Percentiles rank a stretch among this genome's conserved stretches.
phyloP scores from a whole-genome alignment of 2,888 invertebrate species.

The Argyra leucocephala region DNA sequence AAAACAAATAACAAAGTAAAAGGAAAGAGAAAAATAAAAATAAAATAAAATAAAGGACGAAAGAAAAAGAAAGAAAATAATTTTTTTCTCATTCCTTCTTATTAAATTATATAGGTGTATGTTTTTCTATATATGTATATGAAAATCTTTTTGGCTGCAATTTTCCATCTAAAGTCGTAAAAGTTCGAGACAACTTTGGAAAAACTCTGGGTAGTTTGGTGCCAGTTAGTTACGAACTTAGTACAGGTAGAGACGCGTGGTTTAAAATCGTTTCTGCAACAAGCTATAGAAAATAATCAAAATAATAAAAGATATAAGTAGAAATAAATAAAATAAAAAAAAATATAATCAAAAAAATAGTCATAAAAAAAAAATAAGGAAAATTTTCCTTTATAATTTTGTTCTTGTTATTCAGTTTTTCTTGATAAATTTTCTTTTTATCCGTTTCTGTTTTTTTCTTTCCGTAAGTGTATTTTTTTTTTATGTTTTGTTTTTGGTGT shows the following conservation, averaged over 20 bases:
- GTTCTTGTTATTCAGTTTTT: not conserved
- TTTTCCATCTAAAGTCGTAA: slow-evolving; percentile 34
- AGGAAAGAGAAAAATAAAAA: not conserved
- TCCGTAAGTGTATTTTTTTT: too few species aligned
- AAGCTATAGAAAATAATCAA: slow-evolving; percentile 17
- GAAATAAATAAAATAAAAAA: slow-evolving; percentile 17
- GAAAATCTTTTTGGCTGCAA: slow-evolving; percentile 34
- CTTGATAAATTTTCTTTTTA: not conserved
- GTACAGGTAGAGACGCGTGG: slow-evolving; percentile 46
- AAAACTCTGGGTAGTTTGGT: slow-evolving; percentile 41
- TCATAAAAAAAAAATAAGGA: slow-evolving; percentile 13
- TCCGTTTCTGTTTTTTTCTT: not conserved
- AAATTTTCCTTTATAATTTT: not conserved
- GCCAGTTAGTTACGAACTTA: slow-evolving; percentile 47
- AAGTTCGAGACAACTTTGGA: slow-evolving; percentile 44
- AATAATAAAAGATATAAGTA: slow-evolving; percentile 11
- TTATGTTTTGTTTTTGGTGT: too few species aligned
- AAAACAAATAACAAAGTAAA: too few species aligned
- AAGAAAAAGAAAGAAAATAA: not conserved
- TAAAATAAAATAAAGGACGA: not conserved
- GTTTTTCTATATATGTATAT: too few species aligned
- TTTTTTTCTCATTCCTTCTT: too few species aligned
- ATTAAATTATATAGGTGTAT: too few species aligned
- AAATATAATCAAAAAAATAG: slow-evolving; percentile 19
- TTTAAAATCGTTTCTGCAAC: slow-evolving; percentile 21